Evolutionary conservation across 2,797 vertebrate genomes (phyloP).

Genomic region (Pseudochromis fuscus): DNA sequence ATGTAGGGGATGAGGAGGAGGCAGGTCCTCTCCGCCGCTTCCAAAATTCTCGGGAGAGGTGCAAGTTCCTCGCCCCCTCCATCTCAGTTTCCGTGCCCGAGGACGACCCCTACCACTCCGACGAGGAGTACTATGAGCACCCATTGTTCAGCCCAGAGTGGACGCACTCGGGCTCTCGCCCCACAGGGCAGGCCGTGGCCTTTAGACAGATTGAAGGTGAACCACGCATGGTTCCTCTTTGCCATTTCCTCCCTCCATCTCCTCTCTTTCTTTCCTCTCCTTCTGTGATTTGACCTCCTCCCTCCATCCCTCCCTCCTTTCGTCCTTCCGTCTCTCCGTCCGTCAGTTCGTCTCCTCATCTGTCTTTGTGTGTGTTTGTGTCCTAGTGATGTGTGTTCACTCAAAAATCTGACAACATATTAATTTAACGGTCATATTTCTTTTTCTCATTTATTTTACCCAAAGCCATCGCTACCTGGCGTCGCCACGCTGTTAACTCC

Average conservation of each 20-base stretch:
- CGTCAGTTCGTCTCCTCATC: conserved; percentile 67
- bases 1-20: conserved; percentile 96
- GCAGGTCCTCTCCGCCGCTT: conserved; percentile 90
- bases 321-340: conserved; percentile 62
- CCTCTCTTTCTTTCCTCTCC: conserved; percentile 59
- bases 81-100: conserved; percentile 95
- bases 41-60: conserved; percentile 90
- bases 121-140: conserved; percentile 96
- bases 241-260: conserved; percentile 69
- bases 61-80: conserved; percentile 92
- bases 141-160: conserved; percentile 97
- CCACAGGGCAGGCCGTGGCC: conserved; percentile 90
- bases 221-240: conserved; percentile 92
- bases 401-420: conserved; percentile 67
- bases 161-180: conserved; percentile 89
- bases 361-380: conserved; percentile 72
- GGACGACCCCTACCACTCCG: conserved; percentile 94
- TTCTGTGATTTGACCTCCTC: conserved; percentile 78
- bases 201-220: conserved; percentile 96
- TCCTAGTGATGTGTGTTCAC: conserved; percentile 69
- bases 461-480: conserved; percentile 74
- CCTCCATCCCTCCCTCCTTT: conserved; percentile 58
- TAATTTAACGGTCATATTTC: conserved; percentile 58
- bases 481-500: conserved; percentile 52
- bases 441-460: conserved; percentile 52